Evolutionary conservation across 2,113 vertebrate species (phyloP).

Genomic region (Sceloporus undulatus): DNA sequence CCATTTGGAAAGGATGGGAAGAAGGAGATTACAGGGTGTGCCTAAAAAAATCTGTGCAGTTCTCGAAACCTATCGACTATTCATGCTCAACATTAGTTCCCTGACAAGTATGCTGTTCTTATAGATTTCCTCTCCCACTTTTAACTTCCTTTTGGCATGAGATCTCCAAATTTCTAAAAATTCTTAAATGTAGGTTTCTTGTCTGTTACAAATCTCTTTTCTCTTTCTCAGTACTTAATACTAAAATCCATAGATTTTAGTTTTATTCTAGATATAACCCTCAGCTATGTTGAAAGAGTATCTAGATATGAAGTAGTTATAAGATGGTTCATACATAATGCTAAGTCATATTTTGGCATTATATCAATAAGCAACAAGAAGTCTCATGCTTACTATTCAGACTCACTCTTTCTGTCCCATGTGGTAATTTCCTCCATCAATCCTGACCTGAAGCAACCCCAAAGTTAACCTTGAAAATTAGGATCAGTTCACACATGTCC

Average conservation of each 20-base stretch:
- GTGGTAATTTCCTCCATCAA: background rate
- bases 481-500: too few relatives aligned
- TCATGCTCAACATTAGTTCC: too few relatives aligned
- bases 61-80: background rate
- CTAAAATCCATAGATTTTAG: too few relatives aligned
- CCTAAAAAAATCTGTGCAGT: too few relatives aligned
- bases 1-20: too few relatives aligned
- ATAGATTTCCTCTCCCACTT: background rate
- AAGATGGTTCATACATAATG: background rate
- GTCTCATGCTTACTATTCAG: background rate
- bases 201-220: background rate
- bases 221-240: background rate
- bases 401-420: background rate
- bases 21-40: background rate
- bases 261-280: background rate
- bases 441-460: background rate
- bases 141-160: background rate
- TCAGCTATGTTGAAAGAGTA: background rate
- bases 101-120: background rate
- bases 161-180: too few relatives aligned
- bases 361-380: background rate
- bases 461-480: too few relatives aligned
- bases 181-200: background rate
- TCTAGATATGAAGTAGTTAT: background rate
- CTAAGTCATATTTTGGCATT: background rate